Evolutionary conservation across 2,888 invertebrate species (phyloP), one percentile per base, ranked within the genome.

Genomic region (Metacarcinus magister): DNA sequence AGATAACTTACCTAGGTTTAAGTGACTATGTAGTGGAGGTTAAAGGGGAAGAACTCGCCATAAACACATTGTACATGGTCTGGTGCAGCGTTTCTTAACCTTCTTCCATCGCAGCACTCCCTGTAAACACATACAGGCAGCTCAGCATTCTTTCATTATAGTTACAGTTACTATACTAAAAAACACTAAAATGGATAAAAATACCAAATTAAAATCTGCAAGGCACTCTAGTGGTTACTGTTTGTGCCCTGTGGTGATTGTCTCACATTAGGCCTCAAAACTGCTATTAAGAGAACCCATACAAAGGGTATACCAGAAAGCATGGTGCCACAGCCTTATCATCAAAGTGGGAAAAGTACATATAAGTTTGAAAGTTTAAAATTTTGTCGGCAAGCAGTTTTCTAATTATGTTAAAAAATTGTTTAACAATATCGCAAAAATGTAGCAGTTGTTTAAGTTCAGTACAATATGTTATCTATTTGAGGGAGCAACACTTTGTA

Each of bases 21-120:
- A 82, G 48, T 82, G 48, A 19, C 44, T 82, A 39, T 94, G 48
- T 93, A 48, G 54, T 93, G 43, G 5, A 75, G 60, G 54, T 39
- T 94, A 39, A 43, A 43, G 44, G n/a, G 75, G 75, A 43, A 75
- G 39, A 28, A 94, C 5, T 23, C 67, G 16, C 32, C 44, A 32
- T 89, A 28, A 44, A 94, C 32, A 2, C 13, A 4, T 28, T 67
- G 67, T 60, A 60, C 67, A 93, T 93, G 10, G 43, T 43, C 43
- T 28, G 10, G 32, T 60, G 46, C 93, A 75, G 75, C 75, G 75
- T 28, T 75, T 93, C 28, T 54, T 43, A 54, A 93, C 93, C 28
- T 60, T 93, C 32, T 16, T 60, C 28, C 54, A 93, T 8, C 93
- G 10, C 67, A 60, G 19, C 23, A 54, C 46, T 93, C 43, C 32